phyloP scores from a whole-genome alignment of 2,888 invertebrate species.

The Lepidonotus clava region DNA sequence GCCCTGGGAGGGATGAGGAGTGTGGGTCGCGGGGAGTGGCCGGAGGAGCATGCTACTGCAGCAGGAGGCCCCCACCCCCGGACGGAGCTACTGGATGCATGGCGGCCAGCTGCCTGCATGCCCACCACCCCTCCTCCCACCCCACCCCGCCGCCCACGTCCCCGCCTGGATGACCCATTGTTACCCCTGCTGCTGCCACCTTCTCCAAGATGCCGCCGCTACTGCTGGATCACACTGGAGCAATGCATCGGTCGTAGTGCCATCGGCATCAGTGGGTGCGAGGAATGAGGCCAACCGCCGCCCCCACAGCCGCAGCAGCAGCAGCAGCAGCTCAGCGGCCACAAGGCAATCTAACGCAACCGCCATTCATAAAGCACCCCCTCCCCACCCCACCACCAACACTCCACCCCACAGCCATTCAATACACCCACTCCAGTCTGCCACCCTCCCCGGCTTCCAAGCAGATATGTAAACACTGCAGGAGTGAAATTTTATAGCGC shows the following conservation, averaged over 20 bases:
- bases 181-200: conserved; percentile 11
- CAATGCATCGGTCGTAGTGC: background rate
- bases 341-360: conserved; percentile 20
- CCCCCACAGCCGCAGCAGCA: too few species aligned
- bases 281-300: background rate
- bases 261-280: background rate
- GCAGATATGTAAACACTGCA: conserved; percentile 11
- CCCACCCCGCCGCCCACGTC: background rate
- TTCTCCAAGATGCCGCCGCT: too few species aligned
- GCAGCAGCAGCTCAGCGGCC: too few species aligned
- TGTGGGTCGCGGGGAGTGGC: background rate
- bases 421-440: background rate
- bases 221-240: background rate
- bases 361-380: conserved; percentile 23
- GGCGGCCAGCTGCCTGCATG: background rate
- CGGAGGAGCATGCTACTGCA: background rate
- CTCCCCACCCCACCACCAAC: background rate
- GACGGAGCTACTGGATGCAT: background rate
- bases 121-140: background rate
- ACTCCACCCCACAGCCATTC: background rate
- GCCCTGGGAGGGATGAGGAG: conserved; percentile 46
- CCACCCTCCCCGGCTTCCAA: background rate
- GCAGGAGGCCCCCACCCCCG: conserved; percentile 16
- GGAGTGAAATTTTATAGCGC: background rate
- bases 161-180: conserved; percentile 43